Conservation (phyloP, 2,113 vertebrate species). For the Hystrix cristata region DNA sequence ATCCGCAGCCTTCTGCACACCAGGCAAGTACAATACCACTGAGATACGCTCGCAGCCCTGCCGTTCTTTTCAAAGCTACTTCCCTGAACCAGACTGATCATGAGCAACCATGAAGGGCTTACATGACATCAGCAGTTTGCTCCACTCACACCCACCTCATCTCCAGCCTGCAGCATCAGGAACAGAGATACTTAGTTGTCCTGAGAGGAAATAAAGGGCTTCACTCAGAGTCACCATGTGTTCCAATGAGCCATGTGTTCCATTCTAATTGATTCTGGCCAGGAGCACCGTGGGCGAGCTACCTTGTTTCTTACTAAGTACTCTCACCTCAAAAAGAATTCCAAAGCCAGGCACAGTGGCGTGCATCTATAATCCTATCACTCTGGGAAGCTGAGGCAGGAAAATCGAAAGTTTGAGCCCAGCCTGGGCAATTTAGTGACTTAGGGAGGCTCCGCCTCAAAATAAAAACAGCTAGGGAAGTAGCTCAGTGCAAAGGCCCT, state of each 20-base stretch:
- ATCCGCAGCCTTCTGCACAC: not conserved
- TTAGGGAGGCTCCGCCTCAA: not conserved
- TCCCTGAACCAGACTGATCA: not conserved
- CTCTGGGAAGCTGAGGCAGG: not conserved
- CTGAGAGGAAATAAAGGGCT: not conserved
- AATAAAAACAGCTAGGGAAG: not conserved
- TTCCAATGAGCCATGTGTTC: too few species aligned
- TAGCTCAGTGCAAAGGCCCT: not conserved
- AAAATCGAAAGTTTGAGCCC: not conserved
- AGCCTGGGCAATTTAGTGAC: not conserved
- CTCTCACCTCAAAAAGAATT: not conserved
- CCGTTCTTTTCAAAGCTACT: not conserved
- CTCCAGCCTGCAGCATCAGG: too few species aligned
- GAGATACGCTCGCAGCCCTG: too few species aligned
- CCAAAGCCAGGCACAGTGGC: not conserved
- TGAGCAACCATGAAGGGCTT: not conserved
- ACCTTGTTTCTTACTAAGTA: accelerated
- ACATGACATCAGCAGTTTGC: not conserved
- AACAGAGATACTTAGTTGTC: not conserved
- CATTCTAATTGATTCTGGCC: not conserved
- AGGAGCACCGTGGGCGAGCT: not conserved
- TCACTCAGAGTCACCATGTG: accelerated
- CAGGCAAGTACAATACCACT: not conserved
- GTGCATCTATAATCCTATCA: not conserved
- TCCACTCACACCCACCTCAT: too few species aligned